Conservation (phyloP, 2,888 invertebrate species). For the Bibio marci region DNA sequence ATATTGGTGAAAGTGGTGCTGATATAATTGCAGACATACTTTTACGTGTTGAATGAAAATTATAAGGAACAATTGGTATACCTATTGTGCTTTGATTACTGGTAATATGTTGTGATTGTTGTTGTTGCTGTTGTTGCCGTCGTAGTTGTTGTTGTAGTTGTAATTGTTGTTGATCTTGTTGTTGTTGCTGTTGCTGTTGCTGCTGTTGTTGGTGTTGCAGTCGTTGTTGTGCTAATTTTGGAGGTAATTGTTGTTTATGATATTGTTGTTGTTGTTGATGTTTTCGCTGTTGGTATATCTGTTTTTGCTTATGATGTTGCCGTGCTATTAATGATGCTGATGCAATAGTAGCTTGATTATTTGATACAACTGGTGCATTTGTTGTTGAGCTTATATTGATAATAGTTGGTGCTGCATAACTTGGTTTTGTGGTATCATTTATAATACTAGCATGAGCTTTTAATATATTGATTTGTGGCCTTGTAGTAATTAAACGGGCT, state of each 20-base stretch:
- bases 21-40: slow-evolving; percentile 36
- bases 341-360: no score
- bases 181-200: no score
- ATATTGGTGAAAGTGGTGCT: slow-evolving; percentile 28
- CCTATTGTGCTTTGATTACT: slow-evolving; percentile 20
- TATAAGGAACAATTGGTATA: slow-evolving; percentile 32
- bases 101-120: not conserved
- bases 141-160: no score
- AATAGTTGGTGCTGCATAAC: slow-evolving; percentile 33
- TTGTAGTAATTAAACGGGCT: slow-evolving; percentile 58
- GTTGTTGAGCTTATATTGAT: slow-evolving; percentile 10
- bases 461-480: slow-evolving; percentile 57
- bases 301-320: no score
- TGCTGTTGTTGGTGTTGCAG: slow-evolving; percentile 1
- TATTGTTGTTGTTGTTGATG: no score
- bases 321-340: no score
- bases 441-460: slow-evolving; percentile 60
- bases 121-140: not conserved
- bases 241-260: not conserved
- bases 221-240: slow-evolving; percentile 1
- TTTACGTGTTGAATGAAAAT: slow-evolving; percentile 42
- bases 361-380: not conserved
- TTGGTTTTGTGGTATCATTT: slow-evolving; percentile 40
- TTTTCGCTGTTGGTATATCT: no score
- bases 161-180: no score